Percentiles rank a stretch among this genome's conserved stretches.
phyloP scores from a whole-genome alignment of 1,140 invertebrate species.

The Drosophila bipectinata region DNA sequence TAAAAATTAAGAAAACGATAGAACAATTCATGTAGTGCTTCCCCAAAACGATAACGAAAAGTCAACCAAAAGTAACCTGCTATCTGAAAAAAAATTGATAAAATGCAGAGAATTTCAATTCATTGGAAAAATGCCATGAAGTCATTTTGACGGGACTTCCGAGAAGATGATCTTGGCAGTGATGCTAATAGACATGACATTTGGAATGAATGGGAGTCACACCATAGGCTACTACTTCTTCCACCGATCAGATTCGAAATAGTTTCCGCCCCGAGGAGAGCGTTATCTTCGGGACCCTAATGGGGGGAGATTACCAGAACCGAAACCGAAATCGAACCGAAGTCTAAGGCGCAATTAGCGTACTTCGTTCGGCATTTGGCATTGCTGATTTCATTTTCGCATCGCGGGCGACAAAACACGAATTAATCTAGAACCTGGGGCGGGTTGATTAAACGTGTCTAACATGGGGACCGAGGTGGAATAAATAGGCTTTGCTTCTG shows the following conservation, averaged over 20 bases:
- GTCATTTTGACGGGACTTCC: constrained; percentile 20
- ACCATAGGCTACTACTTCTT: background rate
- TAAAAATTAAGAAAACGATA: background rate
- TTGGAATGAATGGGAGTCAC: constrained; percentile 18
- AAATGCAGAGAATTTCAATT: constrained; percentile 40
- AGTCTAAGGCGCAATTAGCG: constrained; percentile 46
- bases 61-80: background rate
- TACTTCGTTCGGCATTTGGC: constrained; percentile 39
- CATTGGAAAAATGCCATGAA: constrained; percentile 47
- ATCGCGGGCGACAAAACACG: constrained; percentile 46
- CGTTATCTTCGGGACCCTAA: constrained; percentile 10
- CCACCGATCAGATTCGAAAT: constrained; percentile 12
- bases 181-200: constrained; percentile 38
- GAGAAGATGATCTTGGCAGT: constrained; percentile 38
- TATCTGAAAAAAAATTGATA: constrained; percentile 36
- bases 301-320: constrained; percentile 21
- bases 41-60: constrained; percentile 11
- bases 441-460: constrained; percentile 61
- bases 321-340: constrained; percentile 3
- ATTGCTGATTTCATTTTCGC: constrained; percentile 59
- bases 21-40: constrained; percentile 13
- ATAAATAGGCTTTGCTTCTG: constrained; percentile 60
- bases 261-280: constrained; percentile 24
- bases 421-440: constrained; percentile 63
- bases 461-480: constrained; percentile 29